Base-by-base conservation (phyloP, 2,797 vertebrate species). In the Amblyraja radiata region DNA sequence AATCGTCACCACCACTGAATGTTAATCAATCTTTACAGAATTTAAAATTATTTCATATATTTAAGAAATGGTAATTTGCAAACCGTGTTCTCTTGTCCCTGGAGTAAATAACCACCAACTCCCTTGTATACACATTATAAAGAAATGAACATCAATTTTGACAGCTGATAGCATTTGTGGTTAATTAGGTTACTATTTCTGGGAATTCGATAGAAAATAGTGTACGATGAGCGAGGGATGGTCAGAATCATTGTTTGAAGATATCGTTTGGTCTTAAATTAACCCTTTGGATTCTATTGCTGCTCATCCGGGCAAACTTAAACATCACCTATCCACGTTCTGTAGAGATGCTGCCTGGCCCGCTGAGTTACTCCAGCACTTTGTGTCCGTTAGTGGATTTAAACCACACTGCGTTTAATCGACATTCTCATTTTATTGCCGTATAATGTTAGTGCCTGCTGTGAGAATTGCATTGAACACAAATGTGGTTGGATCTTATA, bases 11-110 rank as follows among this genome's bases (percentile, higher is more conserved):
- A 95, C 95, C 93, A 95, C 84, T 94, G 95, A 95, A 97, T 97
- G 96, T 96, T 97, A 97, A 98, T 98, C 94, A 95, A 97, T 97
- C 95, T 96, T 95, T 94, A 95, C 95, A 95, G 95, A 96, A 97
- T 97, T 97, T 95, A 96, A 97, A 97, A 97, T 95, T 95, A 97
- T 97, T 96, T 94, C 95, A 96, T 96, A 96, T 94, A 95, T 96
- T 98, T 97, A 96, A 96, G 97, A 97, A 96, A 97, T 95, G 93
- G 96, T 97, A 96, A 96, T 97, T 96, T 97, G 95, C 95, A 93
- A 63, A 94, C 93, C 94, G 95, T 93, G 94, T 95, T 58, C 93
- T 95, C 36, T 16, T 54, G 90, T 92, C 90, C 71, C 93, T 0
- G 39, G 93, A 95, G 94, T 95, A 94, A 95, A 93, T 94, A 96